A percentile compares a stretch with the other conserved stretches of the same genome.
phyloP scores from a whole-genome alignment of 2,888 invertebrate species.

The Argyresthia goedartella region DNA sequence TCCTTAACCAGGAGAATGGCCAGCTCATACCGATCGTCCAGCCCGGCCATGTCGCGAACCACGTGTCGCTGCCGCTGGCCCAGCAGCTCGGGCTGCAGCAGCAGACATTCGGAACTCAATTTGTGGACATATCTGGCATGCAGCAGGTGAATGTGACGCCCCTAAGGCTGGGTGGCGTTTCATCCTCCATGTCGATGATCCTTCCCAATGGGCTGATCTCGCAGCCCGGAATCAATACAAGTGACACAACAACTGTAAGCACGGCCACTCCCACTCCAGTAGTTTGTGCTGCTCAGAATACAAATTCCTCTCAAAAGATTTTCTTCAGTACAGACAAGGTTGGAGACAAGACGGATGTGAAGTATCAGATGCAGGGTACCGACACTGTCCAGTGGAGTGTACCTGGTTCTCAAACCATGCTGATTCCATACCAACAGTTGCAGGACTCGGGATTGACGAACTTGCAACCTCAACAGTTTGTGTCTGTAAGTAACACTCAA shows the following conservation, averaged over 20 bases:
- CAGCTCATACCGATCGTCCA: conserved; percentile 63
- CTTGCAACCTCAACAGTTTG: conserved; percentile 56
- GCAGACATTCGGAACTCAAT: conserved; percentile 52
- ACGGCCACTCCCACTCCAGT: conserved; percentile 55
- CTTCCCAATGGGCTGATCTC: conserved; percentile 51
- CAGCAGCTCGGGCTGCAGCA: conserved; percentile 50
- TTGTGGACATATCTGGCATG: conserved; percentile 57
- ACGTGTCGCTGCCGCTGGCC: conserved; percentile 49
- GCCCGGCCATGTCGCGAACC: conserved; percentile 55
- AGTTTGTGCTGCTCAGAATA: conserved; percentile 58
- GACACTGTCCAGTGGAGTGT: conserved; percentile 59
- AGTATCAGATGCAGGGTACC: conserved; percentile 57
- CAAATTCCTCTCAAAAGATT: conserved; percentile 55
- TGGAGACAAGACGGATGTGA: conserved; percentile 49
- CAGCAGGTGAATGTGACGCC: conserved; percentile 62
- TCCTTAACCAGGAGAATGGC: conserved; percentile 58
- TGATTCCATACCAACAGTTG: conserved; percentile 59
- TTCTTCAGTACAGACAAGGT: conserved; percentile 53
- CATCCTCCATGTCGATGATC: conserved; percentile 63
- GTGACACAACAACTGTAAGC: conserved; percentile 57
- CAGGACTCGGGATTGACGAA: conserved; percentile 51
- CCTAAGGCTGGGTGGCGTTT: conserved; percentile 50
- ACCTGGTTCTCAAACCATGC: conserved; percentile 60
- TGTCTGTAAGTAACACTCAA: conserved; percentile 43
- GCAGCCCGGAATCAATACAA: conserved; percentile 40